Evolutionary conservation across 2,797 vertebrate genomes (phyloP), one percentile per base, ranked within the genome.

Genomic region (Pangasius mekongensis): DNA sequence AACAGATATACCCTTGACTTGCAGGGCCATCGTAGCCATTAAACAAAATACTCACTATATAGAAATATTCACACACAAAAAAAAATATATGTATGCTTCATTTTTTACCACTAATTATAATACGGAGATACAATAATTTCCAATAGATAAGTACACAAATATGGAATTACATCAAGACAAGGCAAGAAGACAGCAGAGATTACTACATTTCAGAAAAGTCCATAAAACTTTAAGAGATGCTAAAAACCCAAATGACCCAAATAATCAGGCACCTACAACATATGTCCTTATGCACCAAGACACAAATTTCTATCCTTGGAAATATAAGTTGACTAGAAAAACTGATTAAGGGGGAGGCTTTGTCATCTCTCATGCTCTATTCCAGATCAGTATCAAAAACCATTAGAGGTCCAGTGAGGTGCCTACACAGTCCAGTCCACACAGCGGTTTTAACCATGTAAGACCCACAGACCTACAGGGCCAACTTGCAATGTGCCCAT

Each of bases 401-500:
- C 71, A 54, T 69, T 33, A 69, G 47, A 11, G 36, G 52, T 54
- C 33, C 73, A 67, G 47, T 5, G 7, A n/a, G 76, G 27, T 54
- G 64, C 54, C 2, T 56, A 73, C 33, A 66, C 30, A n/a, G 24
- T 56, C 30, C 56, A 58, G 14, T 52, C 73, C 71, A 71, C 52
- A 87, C 5, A 77, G 47, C 5, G 13, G 27, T 54, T 89, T 73
- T 52, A 73, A 74, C 54, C 84, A 58, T 64, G 66, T 16, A 85
- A 52, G 43, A 66, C 83, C 52, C 62, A 33, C 64, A 76, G 77
- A 80, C 77, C 60, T 77, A 88, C 49, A 56, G 3, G 39, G 43
- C 52, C 87, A 82, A 80, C 52, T 73, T 73, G 56, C 78, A 64
- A 80, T 78, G 67, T 60, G 30, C 78, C 30, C 58, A 64, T 85